Base-by-base conservation (phyloP, 2,888 invertebrate species). In the Caenorhabditis zanzibari region DNA sequence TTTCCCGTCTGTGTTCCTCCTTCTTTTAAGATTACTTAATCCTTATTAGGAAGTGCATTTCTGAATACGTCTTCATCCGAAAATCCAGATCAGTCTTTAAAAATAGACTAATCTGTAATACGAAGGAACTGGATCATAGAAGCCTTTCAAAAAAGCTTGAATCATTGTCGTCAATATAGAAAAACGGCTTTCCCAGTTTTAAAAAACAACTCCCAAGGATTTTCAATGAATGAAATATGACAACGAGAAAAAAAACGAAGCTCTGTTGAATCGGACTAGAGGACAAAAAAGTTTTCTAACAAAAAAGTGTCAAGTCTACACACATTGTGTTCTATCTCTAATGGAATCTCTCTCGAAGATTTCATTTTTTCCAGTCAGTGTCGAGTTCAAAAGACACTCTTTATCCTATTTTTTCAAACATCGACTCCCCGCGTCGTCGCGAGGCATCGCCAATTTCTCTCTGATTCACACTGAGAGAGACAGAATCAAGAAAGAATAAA, bases 291-390 rank as follows among this genome's bases (percentile, higher is more conserved):
- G 56, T 79, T 79, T 64, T 47, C 61, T 9, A 49, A 52, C 6
- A 52, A 72, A 71, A 71, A 79, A 71, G 71, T 79, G 71, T 79
- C 79, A 77, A 71, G 77, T 77, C 77, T 69, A 69, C 69, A 69
- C 56, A 79, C 71, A 79, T 79, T 79, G 79, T 79, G 79, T 79
- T 79, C 79, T 79, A 71, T 79, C 79, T 56, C 79, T 71, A 79
- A 79, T 79, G 69, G 79, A 71, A 79, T 79, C 79, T 79, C 68
- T 68, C 79, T 79, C 71, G 79, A 79, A 79, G 79, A 79, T 79
- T 79, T 79, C 79, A 79, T 79, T 79, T 79, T 66, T 79, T 79
- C 63, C 79, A 71, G 63, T 71, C 71, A 71, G 66, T 44, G 74
- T 74, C 74, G 38, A 73, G 77, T 71, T 79, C 79, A 79, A 79